These are phyloP conservation scores for Balanococcus diminutus DNA, from an alignment of 2,888 invertebrate species.

Conservation along the genomic window DNA sequence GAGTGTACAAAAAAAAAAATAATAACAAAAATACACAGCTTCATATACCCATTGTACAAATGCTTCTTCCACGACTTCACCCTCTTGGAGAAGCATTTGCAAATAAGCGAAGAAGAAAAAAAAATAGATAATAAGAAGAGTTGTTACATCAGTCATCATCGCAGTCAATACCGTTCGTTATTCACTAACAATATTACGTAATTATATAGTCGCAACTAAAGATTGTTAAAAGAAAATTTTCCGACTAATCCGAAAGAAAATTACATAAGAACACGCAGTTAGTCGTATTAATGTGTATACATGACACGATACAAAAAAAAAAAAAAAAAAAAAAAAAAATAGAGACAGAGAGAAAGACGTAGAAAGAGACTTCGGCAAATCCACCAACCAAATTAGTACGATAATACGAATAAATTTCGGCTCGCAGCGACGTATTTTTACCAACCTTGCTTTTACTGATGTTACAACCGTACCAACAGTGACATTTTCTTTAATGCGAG, in stretches of 20 bases:
- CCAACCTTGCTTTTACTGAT: conserved; percentile 92
- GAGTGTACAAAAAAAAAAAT: neutral
- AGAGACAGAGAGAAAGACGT: conserved; percentile 28
- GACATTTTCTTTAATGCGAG: conserved; percentile 98
- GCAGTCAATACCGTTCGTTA: neutral
- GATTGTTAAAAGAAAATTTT: neutral
- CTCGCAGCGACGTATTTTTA: conserved; percentile 57
- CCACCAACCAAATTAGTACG: neutral
- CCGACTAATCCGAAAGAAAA: neutral
- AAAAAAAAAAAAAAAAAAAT: neutral
- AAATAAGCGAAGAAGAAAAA: neutral
- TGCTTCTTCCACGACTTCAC: neutral
- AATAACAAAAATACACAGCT: neutral
- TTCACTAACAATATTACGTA: conserved; percentile 43
- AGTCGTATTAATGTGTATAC: neutral
- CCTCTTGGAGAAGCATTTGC: conserved; percentile 9
- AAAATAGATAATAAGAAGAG: conserved; percentile 12
- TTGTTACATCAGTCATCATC: conserved; percentile 9
- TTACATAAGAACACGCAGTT: neutral
- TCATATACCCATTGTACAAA: neutral
- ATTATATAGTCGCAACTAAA: neutral
- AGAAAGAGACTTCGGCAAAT: neutral
- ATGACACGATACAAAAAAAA: neutral
- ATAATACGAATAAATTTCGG: neutral
- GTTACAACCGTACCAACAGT: conserved; percentile 98